Evolutionary conservation across 2,888 invertebrate species (phyloP), one percentile per base, ranked within the genome.

Genomic region (Petrophora chlorosata): DNA sequence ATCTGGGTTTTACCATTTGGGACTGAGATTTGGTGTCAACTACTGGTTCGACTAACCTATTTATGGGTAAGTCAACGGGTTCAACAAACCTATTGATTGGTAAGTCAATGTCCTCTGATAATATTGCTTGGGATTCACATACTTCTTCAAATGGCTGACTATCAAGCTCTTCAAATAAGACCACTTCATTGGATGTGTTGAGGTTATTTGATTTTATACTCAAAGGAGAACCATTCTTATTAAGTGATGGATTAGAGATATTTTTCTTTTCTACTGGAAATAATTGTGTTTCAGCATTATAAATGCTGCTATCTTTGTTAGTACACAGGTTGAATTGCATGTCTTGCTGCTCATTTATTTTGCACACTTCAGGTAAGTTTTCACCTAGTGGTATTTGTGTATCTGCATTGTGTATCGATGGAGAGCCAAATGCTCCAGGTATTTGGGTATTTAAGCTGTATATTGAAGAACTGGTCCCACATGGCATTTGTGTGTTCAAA

Each of bases 91-190:
- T 39, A 26, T 58, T 53, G 12, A 41, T 54, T 12, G 53, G 42
- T 17, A 55, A 39, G 3, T 61, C 55, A 10, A 67, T 56, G 51
- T 73, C 73, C 35, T 73, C 63, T 2, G 71, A 65, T 42, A 85
- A 49, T 48, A 88, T 61, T 5, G 79, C 73, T 59, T 88, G 88
- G 0, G 87, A 87, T 48, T 76, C 70, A 51, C 79, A 73, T 23
- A 73, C 63, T 17, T 79, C 79, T 8, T 69, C 61, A 15, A 75
- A 53, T 12, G 61, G 35, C 40, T 75, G 66, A 36, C 57, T 68
- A 34, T 81, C 76, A 29, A 84, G 51, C 23, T 85, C 85, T 26
- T 84, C 79, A 71, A 86, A 85, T 5, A 78, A 25, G 46, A 87
- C 71, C 44, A 73, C 70, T 46, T 85, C 85, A 56, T 82, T 73